Base-by-base conservation (phyloP, 2,113 vertebrate species). In the Rhinopomastus cyanomelas region DNA sequence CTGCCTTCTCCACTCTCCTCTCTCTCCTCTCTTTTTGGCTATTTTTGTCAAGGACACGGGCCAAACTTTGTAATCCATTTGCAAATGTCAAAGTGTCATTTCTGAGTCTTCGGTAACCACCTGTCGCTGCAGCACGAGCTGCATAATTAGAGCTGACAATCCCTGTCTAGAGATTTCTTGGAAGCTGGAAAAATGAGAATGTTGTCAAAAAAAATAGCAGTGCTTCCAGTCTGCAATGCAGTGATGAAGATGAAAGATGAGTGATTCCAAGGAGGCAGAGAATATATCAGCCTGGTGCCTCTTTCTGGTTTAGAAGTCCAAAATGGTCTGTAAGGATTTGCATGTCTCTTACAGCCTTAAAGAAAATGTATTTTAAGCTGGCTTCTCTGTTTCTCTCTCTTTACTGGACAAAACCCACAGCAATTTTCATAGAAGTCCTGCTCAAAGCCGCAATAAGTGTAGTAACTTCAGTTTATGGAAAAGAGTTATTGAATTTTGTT, bases 191-290 rank as follows among this genome's bases (percentile, higher is more conserved):
- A 57, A 88, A 85, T 22, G 14, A 92, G 86, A 64, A 76, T 86
- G 64, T 78, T 81, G 69, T 76, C 86, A 65, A 66, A 49, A 42
- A 48, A 88, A 81, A 67, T 19, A 62, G 80, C 57, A 37, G 12
- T 13, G 88, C 48, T 82, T 37, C 78, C 20, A 79, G 89, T 80
- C 81, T 88, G 79, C 25, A 42, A 0, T n/a, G 68, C 75, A 68
- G 84, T 37, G 86, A 88, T 81, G 73, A 89, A 90, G 76, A 92
- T 90, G 75, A 84, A 73, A 75, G 85, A 88, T 66, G 77, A 82
- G 59, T 12, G 66, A 53, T 56, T 83, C 52, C 71, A 23, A 39
- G 62, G 64, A 85, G 83, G 73, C 66, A 74, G 42, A 36, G 69
- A 48, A 53, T 81, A 8, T 64, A 90, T 91, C 94, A 85, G 55